Evolutionary conservation across 2,113 vertebrate species (phyloP).

Genomic region (Acanthisitta chloris): DNA sequence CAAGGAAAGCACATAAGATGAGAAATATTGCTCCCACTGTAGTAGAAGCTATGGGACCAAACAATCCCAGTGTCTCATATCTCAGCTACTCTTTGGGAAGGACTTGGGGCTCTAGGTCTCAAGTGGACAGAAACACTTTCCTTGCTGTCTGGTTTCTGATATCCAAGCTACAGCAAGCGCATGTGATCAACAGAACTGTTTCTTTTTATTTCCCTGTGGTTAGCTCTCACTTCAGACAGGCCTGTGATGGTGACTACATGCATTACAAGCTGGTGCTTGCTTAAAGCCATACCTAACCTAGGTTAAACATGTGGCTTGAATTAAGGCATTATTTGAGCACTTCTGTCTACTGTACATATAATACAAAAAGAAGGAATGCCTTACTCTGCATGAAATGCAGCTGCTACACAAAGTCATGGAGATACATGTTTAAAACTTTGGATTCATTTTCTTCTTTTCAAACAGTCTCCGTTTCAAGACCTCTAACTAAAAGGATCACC

Average conservation of each 20-base stretch:
- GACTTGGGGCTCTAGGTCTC: background rate
- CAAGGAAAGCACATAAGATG: background rate
- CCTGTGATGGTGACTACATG: background rate
- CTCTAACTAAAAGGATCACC: background rate
- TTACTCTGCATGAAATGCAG: background rate
- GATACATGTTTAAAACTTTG: background rate
- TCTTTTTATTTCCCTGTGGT: background rate
- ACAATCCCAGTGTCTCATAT: background rate
- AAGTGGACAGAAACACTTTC: background rate
- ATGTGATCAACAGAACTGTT: fast-evolving
- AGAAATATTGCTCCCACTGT: background rate
- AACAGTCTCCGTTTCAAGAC: background rate
- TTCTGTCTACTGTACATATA: background rate
- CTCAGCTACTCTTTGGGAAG: background rate
- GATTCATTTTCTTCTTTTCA: background rate
- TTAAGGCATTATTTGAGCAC: background rate
- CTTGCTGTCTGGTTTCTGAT: background rate
- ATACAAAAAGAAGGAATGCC: background rate
- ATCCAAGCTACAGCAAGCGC: background rate
- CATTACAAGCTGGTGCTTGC: background rate
- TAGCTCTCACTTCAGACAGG: background rate
- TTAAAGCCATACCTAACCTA: background rate
- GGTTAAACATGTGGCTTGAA: background rate
- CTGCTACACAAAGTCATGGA: background rate
- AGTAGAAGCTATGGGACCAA: background rate